Conservation (phyloP, 2,888 invertebrate genomes). For the Onthophagus sagittarius region DNA sequence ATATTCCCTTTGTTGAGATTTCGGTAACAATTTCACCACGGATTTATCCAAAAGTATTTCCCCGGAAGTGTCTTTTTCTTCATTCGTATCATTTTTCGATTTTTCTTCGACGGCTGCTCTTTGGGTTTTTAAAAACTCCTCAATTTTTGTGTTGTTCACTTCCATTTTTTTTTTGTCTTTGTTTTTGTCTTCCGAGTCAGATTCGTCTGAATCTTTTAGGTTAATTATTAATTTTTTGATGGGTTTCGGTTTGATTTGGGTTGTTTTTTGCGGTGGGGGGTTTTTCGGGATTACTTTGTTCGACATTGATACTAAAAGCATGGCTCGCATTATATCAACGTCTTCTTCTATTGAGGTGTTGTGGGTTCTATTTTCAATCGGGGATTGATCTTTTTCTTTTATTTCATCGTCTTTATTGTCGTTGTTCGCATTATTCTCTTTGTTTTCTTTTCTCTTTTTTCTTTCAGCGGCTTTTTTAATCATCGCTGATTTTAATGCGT, state of each 20-base stretch:
- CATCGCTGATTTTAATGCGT: slow-evolving; percentile 65
- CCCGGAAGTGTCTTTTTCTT: slow-evolving; percentile 11
- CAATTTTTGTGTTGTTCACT: slow-evolving; percentile 30
- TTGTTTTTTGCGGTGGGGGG: slow-evolving; percentile 1
- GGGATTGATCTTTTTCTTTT: neutral
- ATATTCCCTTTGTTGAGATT: slow-evolving; percentile 46
- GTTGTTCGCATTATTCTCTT: slow-evolving; percentile 24
- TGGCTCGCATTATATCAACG: slow-evolving; percentile 58
- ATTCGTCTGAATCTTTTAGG: slow-evolving; percentile 41
- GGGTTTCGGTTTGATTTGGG: neutral
- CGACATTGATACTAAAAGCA: slow-evolving; percentile 57
- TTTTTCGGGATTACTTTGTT: slow-evolving; percentile 51
- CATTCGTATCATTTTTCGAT: slow-evolving; percentile 1
- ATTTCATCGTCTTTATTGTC: slow-evolving; percentile 9
- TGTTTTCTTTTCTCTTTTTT: slow-evolving; percentile 44
- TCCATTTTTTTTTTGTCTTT: slow-evolving; percentile 28
- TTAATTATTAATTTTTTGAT: slow-evolving; percentile 46
- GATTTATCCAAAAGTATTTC: slow-evolving; percentile 36
- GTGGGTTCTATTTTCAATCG: neutral
- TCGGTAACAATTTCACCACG: slow-evolving; percentile 43
- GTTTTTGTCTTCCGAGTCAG: slow-evolving; percentile 30
- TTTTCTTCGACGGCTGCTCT: slow-evolving; percentile 44
- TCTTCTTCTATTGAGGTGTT: slow-evolving; percentile 55
- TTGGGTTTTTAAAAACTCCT: slow-evolving; percentile 44
- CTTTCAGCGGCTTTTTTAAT: slow-evolving; percentile 62